These are phyloP conservation scores for Ptilorrhoa leucosticta DNA, from an alignment of 2,113 vertebrate genomes.

Conservation along the genomic window DNA sequence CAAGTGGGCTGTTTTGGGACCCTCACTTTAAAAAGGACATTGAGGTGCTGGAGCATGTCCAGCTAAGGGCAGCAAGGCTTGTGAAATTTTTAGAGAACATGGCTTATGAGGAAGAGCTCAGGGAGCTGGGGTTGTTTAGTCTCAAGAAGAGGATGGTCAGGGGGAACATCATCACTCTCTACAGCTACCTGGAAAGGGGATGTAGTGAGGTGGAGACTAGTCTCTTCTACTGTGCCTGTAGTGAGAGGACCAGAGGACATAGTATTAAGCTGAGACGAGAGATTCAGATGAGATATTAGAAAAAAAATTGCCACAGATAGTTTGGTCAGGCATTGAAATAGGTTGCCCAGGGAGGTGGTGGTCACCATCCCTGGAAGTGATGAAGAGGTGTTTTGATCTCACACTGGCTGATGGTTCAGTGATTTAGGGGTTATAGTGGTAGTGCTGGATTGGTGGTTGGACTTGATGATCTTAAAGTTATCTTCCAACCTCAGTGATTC, in stretches of 20 bases:
- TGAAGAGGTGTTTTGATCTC: accelerated
- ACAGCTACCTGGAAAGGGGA: neutral
- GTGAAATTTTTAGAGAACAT: neutral
- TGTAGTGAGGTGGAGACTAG: neutral
- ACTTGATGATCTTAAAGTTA: neutral
- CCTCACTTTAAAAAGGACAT: neutral
- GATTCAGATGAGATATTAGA: neutral
- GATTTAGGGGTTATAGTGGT: neutral
- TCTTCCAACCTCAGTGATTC: neutral
- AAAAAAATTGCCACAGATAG: neutral
- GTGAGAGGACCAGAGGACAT: neutral
- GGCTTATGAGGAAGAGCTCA: neutral
- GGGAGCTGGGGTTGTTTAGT: neutral
- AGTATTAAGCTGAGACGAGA: neutral
- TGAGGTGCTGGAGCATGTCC: neutral
- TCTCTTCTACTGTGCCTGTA: neutral
- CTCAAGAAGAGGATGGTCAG: neutral
- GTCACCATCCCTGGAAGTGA: neutral
- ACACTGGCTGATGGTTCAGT: neutral
- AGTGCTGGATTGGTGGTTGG: neutral
- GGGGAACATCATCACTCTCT: neutral
- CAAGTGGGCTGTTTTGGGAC: neutral
- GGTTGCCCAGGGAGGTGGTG: neutral
- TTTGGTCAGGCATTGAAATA: neutral
- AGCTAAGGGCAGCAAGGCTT: neutral